Base-by-base conservation (phyloP, 2,888 invertebrate genomes). In the Parnassius smintheus region DNA sequence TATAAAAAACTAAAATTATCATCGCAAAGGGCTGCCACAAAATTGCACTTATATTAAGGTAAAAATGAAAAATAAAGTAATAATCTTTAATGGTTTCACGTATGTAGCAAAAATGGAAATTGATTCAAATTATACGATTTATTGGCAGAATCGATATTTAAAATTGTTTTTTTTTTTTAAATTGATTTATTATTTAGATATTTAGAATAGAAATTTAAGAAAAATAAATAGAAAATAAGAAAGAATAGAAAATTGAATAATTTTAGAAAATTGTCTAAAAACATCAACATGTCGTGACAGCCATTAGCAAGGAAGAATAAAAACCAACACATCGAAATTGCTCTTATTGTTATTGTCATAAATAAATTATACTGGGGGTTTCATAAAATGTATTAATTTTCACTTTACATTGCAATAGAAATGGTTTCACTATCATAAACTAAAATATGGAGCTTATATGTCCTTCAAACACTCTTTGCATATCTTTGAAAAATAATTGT, bases 1-100 rank as follows among this genome's bases (percentile, higher is more conserved):
- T 75, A 72, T 74, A 70, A 80, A 80, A 79, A 82, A 81, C 82
- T 81, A 80, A 13, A 64, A 69, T 64, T 66, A 70, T 70, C 62
- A 64, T 70, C 62, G 65, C 59, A 62, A 64, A 67, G 58, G 62
- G 59, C 63, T 51, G 53, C 61, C 64, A 61, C 61, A 60, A 59
- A 59, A 57, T 63, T 66, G 65, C 44, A 18, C 25, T 11, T 2
- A 56, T 18, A 25, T 25, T 35, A 35, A 35, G 35, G 35, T 35
- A 35, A 35, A 3, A 7, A 0, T 4, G 1, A 35, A 35, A 4
- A 35, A 25, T 7, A 35, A 35, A 7, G 35, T 35, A 35, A 35
- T 7, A 35, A 35, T 25, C 25, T 25, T 4, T 25, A 25, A 7
- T 35, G 1, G 35, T 35, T 35, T 35, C 35, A 35, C 7, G 4